phyloP scores from a whole-genome alignment of 1,140 invertebrate species.

The Zaprionus gabonicus region DNA sequence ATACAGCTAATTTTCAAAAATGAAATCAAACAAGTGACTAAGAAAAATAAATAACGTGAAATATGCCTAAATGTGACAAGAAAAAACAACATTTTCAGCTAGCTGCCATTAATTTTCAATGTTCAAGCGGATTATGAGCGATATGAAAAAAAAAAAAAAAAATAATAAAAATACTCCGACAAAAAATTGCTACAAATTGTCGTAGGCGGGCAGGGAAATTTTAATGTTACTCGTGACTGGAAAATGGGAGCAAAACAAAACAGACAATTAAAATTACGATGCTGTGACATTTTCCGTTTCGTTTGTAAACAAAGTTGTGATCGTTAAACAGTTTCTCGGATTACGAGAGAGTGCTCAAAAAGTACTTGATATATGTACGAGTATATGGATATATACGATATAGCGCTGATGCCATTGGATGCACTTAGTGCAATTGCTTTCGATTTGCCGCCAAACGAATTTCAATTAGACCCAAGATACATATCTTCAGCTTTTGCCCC shows the following conservation, averaged over 20 bases:
- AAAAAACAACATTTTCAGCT: slow-evolving; percentile 43
- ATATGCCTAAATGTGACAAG: slow-evolving; percentile 61
- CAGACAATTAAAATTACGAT: slow-evolving; percentile 57
- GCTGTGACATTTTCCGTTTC: slow-evolving; percentile 55
- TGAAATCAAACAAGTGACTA: slow-evolving; percentile 41
- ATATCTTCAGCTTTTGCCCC: slow-evolving; percentile 2
- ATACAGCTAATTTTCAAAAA: slow-evolving; percentile 65
- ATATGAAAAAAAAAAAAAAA: slow-evolving; percentile 18
- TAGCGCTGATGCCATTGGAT: slow-evolving; percentile 27
- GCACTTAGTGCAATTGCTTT: slow-evolving; percentile 62
- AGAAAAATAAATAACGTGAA: slow-evolving; percentile 52
- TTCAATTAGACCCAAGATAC: slow-evolving; percentile 41
- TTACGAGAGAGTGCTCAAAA: slow-evolving; percentile 59
- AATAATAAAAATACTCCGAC: not conserved
- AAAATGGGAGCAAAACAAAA: slow-evolving; percentile 43
- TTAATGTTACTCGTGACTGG: slow-evolving; percentile 40
- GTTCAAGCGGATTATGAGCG: slow-evolving; percentile 62
- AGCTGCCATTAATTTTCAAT: slow-evolving; percentile 59
- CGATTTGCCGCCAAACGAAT: slow-evolving; percentile 50
- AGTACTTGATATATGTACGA: slow-evolving; percentile 37
- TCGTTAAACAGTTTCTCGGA: slow-evolving; percentile 56
- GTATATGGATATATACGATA: not conserved
- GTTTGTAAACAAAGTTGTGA: slow-evolving; percentile 47
- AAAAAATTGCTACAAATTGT: slow-evolving; percentile 20
- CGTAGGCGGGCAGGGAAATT: slow-evolving; percentile 57